Base-by-base conservation (phyloP, 2,797 vertebrate species). In the Spondyliosoma cantharus region DNA sequence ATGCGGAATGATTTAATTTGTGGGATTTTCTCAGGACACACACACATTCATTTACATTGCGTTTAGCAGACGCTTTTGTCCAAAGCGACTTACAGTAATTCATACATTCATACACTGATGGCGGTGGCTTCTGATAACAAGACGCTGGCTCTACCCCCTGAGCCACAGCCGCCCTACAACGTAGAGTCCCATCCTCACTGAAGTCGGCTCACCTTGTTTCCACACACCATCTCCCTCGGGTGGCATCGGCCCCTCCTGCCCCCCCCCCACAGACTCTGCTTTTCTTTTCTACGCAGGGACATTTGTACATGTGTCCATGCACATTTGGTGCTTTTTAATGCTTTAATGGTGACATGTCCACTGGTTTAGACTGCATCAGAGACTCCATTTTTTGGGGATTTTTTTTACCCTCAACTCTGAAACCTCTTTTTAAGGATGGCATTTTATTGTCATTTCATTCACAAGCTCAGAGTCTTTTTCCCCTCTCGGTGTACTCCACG, bases 131-230 rank as follows among this genome's bases (percentile, higher is more conserved):
- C n/a, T n/a, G n/a, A n/a, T n/a, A n/a, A n/a, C n/a, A n/a, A n/a
- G n/a, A n/a, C n/a, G n/a, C n/a, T n/a, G n/a, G n/a, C n/a, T n/a
- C n/a, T n/a, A n/a, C n/a, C n/a, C n/a, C n/a, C n/a, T n/a, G n/a
- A n/a, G n/a, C n/a, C n/a, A n/a, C n/a, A n/a, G n/a, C n/a, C n/a
- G n/a, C n/a, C n/a, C n/a, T n/a, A 96, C 92, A 96, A 95, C 78
- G 98, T 96, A 89, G 97, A 98, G 86, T 91, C 95, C 43, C 96
- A 95, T 1, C 58, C 91, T 89, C 97, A 96, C 64, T 98, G 95
- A 99, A 99, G 1, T 68, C 9, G 61, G 15, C 77, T 54, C 63
- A 32, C 64, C 57, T 71, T 11, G 54, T 74, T 53, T 74, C 81
- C n/a, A n/a, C n/a, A n/a, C n/a, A n/a, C n/a, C 6, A 20, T 63